phyloP scores from a whole-genome alignment of 37 sponge, comb jelly and placozoan genomes.

The Cliona cf. orientalis region DNA sequence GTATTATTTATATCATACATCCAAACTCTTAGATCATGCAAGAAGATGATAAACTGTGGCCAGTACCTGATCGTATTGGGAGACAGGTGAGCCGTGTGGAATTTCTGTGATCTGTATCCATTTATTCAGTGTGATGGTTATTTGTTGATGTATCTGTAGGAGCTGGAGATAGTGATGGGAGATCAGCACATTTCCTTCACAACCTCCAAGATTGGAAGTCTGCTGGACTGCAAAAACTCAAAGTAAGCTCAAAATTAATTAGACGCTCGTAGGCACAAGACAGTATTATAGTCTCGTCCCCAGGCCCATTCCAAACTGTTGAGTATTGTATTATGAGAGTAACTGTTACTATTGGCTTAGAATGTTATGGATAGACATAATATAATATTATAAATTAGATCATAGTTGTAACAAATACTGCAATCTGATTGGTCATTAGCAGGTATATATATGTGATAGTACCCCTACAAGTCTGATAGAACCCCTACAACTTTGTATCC shows the following conservation, averaged over 20 bases:
- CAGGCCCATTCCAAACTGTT: too few relatives aligned
- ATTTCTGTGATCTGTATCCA: neutral
- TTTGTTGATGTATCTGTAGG: conserved; percentile 40
- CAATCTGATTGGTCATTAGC: too few relatives aligned
- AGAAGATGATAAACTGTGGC: conserved; percentile 99
- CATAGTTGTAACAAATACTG: too few relatives aligned
- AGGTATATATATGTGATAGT: too few relatives aligned
- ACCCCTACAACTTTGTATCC: too few relatives aligned
- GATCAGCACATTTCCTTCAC: conserved; percentile 98
- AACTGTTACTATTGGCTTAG: neutral
- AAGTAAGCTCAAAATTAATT: too few relatives aligned
- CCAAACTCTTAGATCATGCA: conserved; percentile 67
- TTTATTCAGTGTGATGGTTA: neutral
- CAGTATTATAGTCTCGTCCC: too few relatives aligned
- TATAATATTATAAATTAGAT: neutral
- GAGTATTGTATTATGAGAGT: too few relatives aligned
- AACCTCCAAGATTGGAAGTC: conserved; percentile 94
- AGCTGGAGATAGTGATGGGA: conserved; percentile 96
- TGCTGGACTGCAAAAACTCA: conserved; percentile 92
- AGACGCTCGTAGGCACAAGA: too few relatives aligned
- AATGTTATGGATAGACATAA: neutral
- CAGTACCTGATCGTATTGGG: conserved; percentile 94
- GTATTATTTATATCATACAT: neutral
- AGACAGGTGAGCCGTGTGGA: conserved; percentile 74
- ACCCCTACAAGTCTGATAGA: too few relatives aligned